Percentiles rank a stretch among this genome's conserved stretches.
phyloP scores from a whole-genome alignment of 2,888 invertebrate species.

The Luperina nickerlii region DNA sequence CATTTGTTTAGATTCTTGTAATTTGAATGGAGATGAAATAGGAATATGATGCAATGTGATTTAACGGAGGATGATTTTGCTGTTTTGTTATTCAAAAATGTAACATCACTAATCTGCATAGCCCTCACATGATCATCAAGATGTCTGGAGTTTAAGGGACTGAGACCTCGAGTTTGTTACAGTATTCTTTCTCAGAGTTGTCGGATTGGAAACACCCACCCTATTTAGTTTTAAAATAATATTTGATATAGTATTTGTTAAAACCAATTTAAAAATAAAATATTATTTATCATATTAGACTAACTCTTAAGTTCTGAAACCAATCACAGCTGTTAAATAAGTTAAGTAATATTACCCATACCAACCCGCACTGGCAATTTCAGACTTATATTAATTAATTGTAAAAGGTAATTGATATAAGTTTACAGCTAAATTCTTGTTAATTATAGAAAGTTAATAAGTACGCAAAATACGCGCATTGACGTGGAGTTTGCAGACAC shows the following conservation, averaged over 20 bases:
- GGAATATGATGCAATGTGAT: slow-evolving; percentile 39
- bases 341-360: neutral
- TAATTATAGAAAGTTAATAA: neutral
- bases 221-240: neutral
- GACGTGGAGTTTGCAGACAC: too few relatives aligned
- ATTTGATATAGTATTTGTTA: neutral
- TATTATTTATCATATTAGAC: neutral
- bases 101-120: neutral
- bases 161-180: neutral
- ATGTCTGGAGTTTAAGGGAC: neutral
- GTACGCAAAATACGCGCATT: too few relatives aligned
- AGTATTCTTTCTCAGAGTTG: neutral
- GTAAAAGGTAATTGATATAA: neutral
- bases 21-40: slow-evolving; percentile 36
- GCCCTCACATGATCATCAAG: neutral
- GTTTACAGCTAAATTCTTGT: neutral
- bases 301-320: neutral
- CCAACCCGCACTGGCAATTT: too few relatives aligned
- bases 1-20: slow-evolving; percentile 51
- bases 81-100: neutral
- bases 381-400: neutral
- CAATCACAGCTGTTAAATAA: neutral
- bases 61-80: neutral
- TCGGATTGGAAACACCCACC: neutral
- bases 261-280: neutral